phyloP scores from a whole-genome alignment of 2,797 vertebrate genomes.

The Simalia tracyae region DNA sequence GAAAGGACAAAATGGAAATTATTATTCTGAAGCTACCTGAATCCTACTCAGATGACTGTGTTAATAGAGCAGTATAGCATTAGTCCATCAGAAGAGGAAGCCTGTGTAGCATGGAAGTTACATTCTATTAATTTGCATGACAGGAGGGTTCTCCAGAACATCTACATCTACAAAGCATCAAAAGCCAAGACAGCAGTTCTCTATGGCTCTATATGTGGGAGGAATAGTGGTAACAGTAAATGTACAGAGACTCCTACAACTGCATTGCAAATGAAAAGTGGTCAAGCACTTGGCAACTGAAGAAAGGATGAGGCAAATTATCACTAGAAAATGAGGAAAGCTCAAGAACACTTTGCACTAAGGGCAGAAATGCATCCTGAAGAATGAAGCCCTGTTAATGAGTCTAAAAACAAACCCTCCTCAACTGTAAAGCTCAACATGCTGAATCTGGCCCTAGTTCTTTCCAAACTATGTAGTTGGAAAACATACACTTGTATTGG shows the following conservation, averaged over 20 bases:
- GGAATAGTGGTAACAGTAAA: neutral
- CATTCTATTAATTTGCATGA: neutral
- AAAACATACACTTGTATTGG: no score
- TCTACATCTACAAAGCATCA: neutral
- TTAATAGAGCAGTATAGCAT: neutral
- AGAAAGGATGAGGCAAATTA: neutral
- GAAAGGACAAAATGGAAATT: neutral
- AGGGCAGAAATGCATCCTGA: no score
- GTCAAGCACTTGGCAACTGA: neutral
- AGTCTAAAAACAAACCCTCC: no score
- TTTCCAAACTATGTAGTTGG: no score
- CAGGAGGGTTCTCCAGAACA: neutral
- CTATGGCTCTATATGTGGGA: neutral
- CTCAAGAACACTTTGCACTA: no score
- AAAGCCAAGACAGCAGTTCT: neutral
- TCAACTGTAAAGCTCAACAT: no score
- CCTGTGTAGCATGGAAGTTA: neutral
- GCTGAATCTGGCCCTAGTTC: no score
- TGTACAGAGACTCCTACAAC: neutral
- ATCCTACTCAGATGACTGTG: neutral
- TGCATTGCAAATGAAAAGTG: neutral
- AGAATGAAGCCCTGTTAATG: no score
- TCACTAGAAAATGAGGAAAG: no score
- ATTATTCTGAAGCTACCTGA: neutral
- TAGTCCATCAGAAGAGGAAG: neutral